Base-by-base conservation (phyloP, 2,797 vertebrate species). In the Rhynchonycteris naso region DNA sequence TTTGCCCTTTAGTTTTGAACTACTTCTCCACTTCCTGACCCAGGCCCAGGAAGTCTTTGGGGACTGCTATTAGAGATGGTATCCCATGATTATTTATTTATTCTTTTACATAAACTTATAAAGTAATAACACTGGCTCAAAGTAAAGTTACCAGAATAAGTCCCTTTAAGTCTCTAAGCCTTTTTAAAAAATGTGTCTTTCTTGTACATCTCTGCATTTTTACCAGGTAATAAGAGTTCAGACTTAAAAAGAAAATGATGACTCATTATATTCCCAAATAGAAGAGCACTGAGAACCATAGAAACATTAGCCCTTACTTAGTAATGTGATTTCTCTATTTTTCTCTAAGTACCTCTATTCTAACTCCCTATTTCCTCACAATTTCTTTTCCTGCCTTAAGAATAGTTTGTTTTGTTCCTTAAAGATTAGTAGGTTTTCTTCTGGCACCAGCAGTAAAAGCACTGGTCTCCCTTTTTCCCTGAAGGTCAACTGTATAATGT, bases 401-500 rank as follows among this genome's bases (percentile, higher is more conserved):
- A 93, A 95, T 47, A 91, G 59, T 94, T 94, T 83, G 76, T 94
- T 95, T 90, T 96, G 82, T 96, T 74, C 94, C 92, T 96, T 97
- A 94, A 86, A 89, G 61, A 90, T 93, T 50, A 93, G 88, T 88
- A 96, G 80, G 22, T 83, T 96, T 95, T 94, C 69, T 88, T 94
- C 80, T 94, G 79, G 61, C 90, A 94, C 71, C 33, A 54, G 82
- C 81, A 88, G 56, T 91, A 35, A 96, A 61, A 95, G 54, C 61
- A 35, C 75, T 93, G 90, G 66, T 93, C 94, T 95, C 69, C 75
- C 63, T 87, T 96, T 94, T 91, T 74, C 95, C 92, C 94, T 88
- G 54, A 91, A 96, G 82, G 59, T 92, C 79, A 89, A 54, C 94
- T 93, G 54, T 88, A 30, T 59, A 93, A 54, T 96, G 58, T 94